Base-by-base conservation (phyloP, 2,797 vertebrate genomes). In the Tangara arthus region DNA sequence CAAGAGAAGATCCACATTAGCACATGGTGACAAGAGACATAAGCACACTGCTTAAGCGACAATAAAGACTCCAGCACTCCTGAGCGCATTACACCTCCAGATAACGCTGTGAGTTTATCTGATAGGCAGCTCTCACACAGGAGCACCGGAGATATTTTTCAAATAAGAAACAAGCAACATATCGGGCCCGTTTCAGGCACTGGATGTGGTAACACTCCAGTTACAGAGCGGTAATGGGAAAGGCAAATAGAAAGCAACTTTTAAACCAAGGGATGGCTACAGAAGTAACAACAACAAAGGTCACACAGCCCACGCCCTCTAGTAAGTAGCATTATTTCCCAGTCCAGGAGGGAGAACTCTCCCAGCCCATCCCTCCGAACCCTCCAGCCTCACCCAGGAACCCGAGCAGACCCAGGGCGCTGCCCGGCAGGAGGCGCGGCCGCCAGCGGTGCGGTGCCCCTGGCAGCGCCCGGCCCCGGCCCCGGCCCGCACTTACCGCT, bases 391-490 rank as follows among this genome's bases (percentile, higher is more conserved):
- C 23, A 0, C 16, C 9, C 32, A 20, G 19, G 13, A 61, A 0
- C 17, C 9, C 26, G 1, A 56, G 14, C 28, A 34, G 50, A 52
- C 1, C 27, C 15, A 7, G 41, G 5, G 15, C 44, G 11, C 17
- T 12, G 19, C 18, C 22, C 5, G 2, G 10, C 0, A 0, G 28
- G 8, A 55, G 24, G 28, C 35, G 4, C 15, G 4, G 28, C 15
- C 11, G 1, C 26, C n/a, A 2, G 27, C 8, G 4, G 13, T 0
- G 46, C 11, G 2, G 15, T 3, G 8, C 12, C 8, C 15, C 3
- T 9, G 8, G 37, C 41, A 41, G 41, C 41, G 41, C 53, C n/a
- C 28, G 19, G 15, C 16, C 64, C 46, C 35, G 12, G 37, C 35
- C 35, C 35, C 35, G 35, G 16, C 15, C 59, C 59, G 16, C 41